These are phyloP conservation scores for Littorina saxatilis DNA, from an alignment of 1,140 invertebrate genomes.

Conservation along the genomic window DNA sequence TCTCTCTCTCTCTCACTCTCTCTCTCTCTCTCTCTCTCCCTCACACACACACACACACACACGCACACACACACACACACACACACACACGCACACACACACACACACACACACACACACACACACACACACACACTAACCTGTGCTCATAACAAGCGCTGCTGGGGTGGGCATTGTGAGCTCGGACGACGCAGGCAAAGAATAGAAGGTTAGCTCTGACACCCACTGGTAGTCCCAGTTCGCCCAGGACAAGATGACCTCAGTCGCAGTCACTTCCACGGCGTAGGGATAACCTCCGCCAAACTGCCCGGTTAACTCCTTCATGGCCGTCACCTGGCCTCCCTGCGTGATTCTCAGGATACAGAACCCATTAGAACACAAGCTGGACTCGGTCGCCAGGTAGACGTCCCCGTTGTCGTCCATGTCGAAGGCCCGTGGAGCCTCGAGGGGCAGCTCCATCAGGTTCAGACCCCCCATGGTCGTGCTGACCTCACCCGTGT, in stretches of 20 bases:
- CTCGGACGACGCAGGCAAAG: background rate
- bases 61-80: constrained; percentile 1
- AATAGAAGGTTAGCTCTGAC: background rate
- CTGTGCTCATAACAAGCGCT: background rate
- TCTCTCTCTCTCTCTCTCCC: background rate
- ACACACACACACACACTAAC: background rate
- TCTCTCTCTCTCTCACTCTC: constrained; percentile 11
- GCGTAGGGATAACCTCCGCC: background rate
- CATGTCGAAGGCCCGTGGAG: background rate
- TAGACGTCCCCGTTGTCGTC: background rate
- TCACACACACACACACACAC: background rate
- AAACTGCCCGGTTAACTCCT: background rate
- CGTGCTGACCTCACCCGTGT: background rate
- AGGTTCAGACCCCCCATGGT: background rate
- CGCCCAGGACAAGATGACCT: background rate
- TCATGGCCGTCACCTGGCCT: background rate
- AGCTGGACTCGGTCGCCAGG: background rate
- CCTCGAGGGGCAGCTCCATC: background rate
- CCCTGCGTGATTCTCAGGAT: background rate
- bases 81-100: constrained; percentile 4
- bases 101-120: constrained; percentile 15
- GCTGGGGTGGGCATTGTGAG: no score
- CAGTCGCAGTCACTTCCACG: background rate
- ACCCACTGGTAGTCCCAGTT: background rate
- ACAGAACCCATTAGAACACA: background rate